Percentiles rank a stretch among this genome's conserved stretches.
Conservation (phyloP, 2,888 invertebrate species). For the Leptura quadrifasciata region DNA sequence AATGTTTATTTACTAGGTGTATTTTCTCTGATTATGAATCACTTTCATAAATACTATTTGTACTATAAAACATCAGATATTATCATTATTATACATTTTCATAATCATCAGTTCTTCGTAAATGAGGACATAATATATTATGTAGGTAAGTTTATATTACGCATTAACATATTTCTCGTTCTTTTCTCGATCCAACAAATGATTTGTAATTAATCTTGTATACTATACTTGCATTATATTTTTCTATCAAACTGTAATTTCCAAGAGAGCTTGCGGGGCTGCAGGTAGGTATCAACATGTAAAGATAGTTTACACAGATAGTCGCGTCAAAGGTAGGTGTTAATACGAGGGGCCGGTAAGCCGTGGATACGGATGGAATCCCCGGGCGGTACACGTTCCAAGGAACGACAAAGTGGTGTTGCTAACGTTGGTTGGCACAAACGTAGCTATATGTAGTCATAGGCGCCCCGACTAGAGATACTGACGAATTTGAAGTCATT, state of each 20-base stretch:
- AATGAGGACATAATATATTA: no score
- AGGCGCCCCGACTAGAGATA: background rate
- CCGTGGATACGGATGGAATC: constrained; percentile 41
- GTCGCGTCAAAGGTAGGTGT: constrained; percentile 54
- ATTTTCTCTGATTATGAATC: no score
- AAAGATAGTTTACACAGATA: constrained; percentile 56
- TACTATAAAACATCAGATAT: no score
- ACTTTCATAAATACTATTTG: no score
- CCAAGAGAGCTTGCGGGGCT: constrained; percentile 43
- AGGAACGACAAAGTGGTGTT: constrained; percentile 37
- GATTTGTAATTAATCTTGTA: constrained; percentile 20
- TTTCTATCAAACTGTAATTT: constrained; percentile 46
- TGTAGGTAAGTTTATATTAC: no score
- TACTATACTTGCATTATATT: constrained; percentile 28
- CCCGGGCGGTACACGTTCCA: constrained; percentile 45
- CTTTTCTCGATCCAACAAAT: no score
- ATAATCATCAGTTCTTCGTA: no score
- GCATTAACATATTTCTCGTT: no score
- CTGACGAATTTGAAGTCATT: background rate
- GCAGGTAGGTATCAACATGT: constrained; percentile 51
- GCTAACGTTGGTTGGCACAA: constrained; percentile 26
- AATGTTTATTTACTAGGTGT: no score
- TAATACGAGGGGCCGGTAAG: constrained; percentile 53
- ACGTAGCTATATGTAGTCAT: constrained; percentile 6
- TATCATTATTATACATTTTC: no score